These are phyloP conservation scores for Bimastos eiseni DNA, from an alignment of 2,888 invertebrate species.

Conservation along the genomic window DNA sequence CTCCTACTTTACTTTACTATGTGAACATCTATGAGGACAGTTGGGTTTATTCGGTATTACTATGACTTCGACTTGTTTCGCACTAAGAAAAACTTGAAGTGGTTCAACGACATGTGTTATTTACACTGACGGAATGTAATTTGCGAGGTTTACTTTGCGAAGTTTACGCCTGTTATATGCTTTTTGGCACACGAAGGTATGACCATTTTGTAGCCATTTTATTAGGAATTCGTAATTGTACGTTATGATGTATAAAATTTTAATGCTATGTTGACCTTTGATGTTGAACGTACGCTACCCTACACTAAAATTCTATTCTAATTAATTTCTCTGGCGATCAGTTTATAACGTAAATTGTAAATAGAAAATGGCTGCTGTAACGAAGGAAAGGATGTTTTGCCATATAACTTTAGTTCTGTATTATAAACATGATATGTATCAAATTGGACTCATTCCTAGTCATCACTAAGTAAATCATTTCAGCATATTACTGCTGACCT, in stretches of 20 bases:
- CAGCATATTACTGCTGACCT: not conserved
- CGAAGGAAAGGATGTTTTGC: not conserved
- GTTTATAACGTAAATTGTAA: not conserved
- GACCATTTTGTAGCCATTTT: not conserved
- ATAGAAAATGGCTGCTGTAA: not conserved
- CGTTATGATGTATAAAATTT: not conserved
- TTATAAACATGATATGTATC: not conserved
- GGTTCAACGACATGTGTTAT: not conserved
- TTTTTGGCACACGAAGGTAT: not conserved
- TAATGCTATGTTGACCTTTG: not conserved
- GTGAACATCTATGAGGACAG: not conserved
- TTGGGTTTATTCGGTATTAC: not conserved
- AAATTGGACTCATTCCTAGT: not conserved
- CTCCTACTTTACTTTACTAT: not conserved
- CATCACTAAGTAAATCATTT: not conserved
- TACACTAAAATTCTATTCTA: not conserved
- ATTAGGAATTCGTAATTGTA: not conserved
- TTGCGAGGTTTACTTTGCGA: not conserved
- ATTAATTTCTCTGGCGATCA: slow-evolving; percentile 9
- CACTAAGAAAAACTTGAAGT: not conserved
- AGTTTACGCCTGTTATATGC: not conserved
- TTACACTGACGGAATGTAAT: not conserved
- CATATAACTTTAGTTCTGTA: not conserved
- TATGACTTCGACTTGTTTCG: not conserved
- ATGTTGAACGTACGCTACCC: not conserved